A percentile compares a stretch with the other conserved stretches of the same genome.
These are phyloP conservation scores for Tuta absoluta DNA, from an alignment of 2,888 invertebrate species.

Conservation along the genomic window DNA sequence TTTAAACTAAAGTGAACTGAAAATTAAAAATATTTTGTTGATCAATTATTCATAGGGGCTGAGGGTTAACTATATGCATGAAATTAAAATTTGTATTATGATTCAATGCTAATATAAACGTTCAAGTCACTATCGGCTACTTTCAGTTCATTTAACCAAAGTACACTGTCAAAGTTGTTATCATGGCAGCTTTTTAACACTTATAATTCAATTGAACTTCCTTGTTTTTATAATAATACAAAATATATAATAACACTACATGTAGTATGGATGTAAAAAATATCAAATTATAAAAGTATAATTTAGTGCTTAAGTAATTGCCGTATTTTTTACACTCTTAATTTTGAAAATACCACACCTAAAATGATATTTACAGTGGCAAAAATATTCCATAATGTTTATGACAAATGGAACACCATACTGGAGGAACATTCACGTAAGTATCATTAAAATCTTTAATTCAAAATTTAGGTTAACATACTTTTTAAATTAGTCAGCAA, in stretches of 20 bases:
- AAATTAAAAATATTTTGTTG: too few species aligned
- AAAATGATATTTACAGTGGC: neutral
- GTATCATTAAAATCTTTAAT: too few species aligned
- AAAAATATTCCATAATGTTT: neutral
- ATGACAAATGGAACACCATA: neutral
- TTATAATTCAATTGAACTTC: too few species aligned
- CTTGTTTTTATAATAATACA: too few species aligned
- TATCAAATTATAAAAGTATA: too few species aligned
- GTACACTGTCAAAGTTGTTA: neutral
- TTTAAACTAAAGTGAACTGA: too few species aligned
- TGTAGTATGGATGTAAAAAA: neutral
- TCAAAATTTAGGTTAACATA: neutral
- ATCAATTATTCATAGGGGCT: neutral
- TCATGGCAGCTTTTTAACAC: neutral
- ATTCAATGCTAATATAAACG: neutral
- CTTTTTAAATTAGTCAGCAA: too few species aligned
- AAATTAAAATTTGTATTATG: neutral
- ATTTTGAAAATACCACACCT: neutral
- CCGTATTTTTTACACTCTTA: too few species aligned
- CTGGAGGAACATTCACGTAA: neutral
- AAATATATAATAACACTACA: neutral
- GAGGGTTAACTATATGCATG: neutral
- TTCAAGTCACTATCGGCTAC: neutral
- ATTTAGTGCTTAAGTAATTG: too few species aligned
- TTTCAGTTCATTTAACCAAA: neutral